A percentile compares a stretch with the other conserved stretches of the same genome.
Evolutionary conservation across 2,113 vertebrate genomes (phyloP).

Genomic region (Marmota flaviventris): DNA sequence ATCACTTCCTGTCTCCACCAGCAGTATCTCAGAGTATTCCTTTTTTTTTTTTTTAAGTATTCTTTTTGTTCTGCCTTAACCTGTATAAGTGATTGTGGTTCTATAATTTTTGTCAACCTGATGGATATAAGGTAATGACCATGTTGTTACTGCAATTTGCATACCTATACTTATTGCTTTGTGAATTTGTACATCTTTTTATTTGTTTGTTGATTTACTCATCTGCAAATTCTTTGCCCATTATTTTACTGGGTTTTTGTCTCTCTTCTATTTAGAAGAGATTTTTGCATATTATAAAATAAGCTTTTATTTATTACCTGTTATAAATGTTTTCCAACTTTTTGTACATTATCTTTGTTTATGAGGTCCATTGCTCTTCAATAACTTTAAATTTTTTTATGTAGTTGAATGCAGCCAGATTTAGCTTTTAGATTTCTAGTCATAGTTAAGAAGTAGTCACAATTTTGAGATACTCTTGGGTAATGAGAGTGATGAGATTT

Average conservation of each 20-base stretch:
- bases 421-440: background rate
- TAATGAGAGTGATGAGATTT: background rate
- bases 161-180: background rate
- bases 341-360: conserved; percentile 16
- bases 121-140: background rate
- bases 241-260: conserved; percentile 5
- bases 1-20: background rate
- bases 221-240: background rate
- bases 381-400: background rate
- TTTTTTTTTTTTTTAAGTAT: background rate
- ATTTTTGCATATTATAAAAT: conserved; percentile 10
- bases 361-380: background rate
- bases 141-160: background rate
- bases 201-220: background rate
- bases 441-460: background rate
- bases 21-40: background rate
- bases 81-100: background rate
- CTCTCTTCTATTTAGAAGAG: background rate
- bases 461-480: background rate
- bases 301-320: background rate
- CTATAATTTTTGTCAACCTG: conserved; percentile 35
- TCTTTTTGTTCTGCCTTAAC: background rate
- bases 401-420: background rate
- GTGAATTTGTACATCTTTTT: conserved; percentile 42
- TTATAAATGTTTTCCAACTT: background rate